Conservation (phyloP, 1,140 invertebrate genomes). For the Asbolus verrucosus region DNA sequence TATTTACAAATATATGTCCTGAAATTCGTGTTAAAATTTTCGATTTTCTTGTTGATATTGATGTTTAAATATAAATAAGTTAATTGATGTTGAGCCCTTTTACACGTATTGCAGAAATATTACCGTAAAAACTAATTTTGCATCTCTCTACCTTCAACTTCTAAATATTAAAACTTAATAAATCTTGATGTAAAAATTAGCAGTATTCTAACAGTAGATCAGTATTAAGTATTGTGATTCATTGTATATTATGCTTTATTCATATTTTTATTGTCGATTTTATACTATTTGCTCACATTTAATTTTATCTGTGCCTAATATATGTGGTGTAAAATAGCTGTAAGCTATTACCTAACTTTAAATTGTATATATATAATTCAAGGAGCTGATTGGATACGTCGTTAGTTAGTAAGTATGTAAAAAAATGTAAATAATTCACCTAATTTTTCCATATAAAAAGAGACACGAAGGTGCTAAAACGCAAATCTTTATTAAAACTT, state of each 20-base stretch:
- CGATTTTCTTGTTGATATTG: conserved; percentile 38
- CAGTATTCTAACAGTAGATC: conserved; percentile 32
- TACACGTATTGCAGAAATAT: conserved; percentile 29
- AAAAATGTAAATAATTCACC: conserved; percentile 17
- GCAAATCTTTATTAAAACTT: conserved; percentile 8
- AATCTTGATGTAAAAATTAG: conserved; percentile 33
- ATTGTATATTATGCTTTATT: conserved; percentile 39
- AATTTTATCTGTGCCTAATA: conserved; percentile 40
- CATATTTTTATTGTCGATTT: conserved; percentile 4
- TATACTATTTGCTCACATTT: conserved; percentile 38
- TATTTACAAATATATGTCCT: conserved; percentile 42
- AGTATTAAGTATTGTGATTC: conserved; percentile 43
- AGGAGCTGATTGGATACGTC: conserved; percentile 26
- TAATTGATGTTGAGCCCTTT: conserved; percentile 40
- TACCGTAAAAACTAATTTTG: conserved; percentile 39
- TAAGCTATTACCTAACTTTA: conserved; percentile 23
- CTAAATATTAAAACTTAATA: neutral
- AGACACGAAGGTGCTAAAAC: conserved; percentile 33
- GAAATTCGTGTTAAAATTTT: conserved; percentile 38
- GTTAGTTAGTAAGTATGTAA: conserved; percentile 24
- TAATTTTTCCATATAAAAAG: conserved; percentile 16
- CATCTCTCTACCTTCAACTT: conserved; percentile 13
- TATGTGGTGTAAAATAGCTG: conserved; percentile 17
- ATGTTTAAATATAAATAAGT: conserved; percentile 36
- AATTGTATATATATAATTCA: conserved; percentile 19